Conservation (phyloP, 2,888 invertebrate species). For the Dusona sp. region DNA sequence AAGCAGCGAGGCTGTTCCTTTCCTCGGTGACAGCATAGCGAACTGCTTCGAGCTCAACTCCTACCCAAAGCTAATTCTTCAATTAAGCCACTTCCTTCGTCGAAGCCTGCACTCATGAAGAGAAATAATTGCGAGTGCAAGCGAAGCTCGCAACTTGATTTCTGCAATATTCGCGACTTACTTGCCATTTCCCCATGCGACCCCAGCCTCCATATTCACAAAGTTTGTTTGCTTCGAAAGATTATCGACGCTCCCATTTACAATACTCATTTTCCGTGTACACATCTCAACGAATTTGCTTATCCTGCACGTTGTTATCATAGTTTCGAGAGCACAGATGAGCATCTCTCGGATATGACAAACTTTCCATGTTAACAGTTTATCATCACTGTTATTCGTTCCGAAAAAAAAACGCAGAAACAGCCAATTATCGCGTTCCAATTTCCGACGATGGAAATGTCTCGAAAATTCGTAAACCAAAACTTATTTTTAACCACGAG, state of each 20-base stretch:
- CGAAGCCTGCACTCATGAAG: slow-evolving; percentile 70
- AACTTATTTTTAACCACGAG: background rate
- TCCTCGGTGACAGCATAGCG: slow-evolving; percentile 42
- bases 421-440: background rate
- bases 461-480: background rate
- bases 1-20: slow-evolving; percentile 56
- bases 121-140: slow-evolving; percentile 73
- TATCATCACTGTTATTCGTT: background rate
- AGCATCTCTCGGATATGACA: background rate
- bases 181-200: slow-evolving; percentile 22
- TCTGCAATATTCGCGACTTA: slow-evolving; percentile 60
- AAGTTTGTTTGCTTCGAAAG: slow-evolving; percentile 23
- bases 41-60: slow-evolving; percentile 63
- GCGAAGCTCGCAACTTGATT: slow-evolving; percentile 66
- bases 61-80: slow-evolving; percentile 76
- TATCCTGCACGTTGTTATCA: background rate
- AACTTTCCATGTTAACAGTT: background rate
- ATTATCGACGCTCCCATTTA: slow-evolving; percentile 5
- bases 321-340: background rate
- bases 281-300: background rate
- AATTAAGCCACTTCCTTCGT: slow-evolving; percentile 78
- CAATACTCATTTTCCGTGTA: background rate
- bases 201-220: background rate
- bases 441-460: background rate
- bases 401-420: background rate